phyloP scores from a whole-genome alignment of 2,797 vertebrate genomes.

The Malacoctenus gilli region DNA sequence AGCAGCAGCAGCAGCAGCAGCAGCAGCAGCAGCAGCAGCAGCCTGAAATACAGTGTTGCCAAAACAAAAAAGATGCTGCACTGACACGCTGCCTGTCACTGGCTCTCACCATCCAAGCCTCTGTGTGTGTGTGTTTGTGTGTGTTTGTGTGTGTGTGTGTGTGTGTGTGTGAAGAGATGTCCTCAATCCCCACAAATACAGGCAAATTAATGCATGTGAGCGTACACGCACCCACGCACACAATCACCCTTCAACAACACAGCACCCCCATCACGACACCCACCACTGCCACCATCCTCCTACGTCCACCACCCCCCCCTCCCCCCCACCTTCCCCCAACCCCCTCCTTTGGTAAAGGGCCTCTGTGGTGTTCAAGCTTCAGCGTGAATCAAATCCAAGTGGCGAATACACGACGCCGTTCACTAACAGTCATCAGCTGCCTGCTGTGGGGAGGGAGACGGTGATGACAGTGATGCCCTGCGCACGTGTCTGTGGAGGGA shows the following conservation, averaged over 20 bases:
- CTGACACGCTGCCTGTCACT: conserved; percentile 43
- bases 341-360: conserved; percentile 20
- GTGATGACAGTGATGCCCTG: conserved; percentile 38
- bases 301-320: neutral
- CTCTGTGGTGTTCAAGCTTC: conserved; percentile 59
- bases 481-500: conserved; percentile 6
- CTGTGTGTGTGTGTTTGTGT: conserved; percentile 14
- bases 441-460: conserved; percentile 31
- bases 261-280: too few species aligned
- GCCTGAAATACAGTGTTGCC: conserved; percentile 38
- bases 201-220: conserved; percentile 48
- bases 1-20: conserved; percentile 42
- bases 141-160: conserved; percentile 16
- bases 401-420: conserved; percentile 55
- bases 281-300: too few species aligned
- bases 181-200: conserved; percentile 60
- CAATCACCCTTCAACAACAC: conserved; percentile 41
- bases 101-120: conserved; percentile 33
- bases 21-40: conserved; percentile 29
- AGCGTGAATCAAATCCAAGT: conserved; percentile 52
- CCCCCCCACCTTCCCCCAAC: too few species aligned
- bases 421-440: conserved; percentile 51
- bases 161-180: conserved; percentile 56
- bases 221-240: conserved; percentile 31
- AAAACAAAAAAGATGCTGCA: conserved; percentile 46